A percentile compares a stretch with the other conserved stretches of the same genome.
phyloP scores from a whole-genome alignment of 1,140 invertebrate genomes.

The Leucophenga varia region DNA sequence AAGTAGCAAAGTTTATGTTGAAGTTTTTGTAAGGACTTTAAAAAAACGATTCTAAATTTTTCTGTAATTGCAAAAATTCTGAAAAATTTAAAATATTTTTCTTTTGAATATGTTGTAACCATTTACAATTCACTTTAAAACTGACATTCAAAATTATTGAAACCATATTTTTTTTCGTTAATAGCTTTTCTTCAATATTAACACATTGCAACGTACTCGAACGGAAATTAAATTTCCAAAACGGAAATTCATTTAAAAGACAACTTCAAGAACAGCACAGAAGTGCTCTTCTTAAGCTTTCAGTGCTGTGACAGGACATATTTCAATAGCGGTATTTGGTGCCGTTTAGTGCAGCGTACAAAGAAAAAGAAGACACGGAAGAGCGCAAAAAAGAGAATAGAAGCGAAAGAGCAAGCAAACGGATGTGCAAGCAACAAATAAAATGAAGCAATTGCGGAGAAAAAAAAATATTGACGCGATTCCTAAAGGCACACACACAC shows the following conservation, averaged over 20 bases:
- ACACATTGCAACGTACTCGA: not conserved
- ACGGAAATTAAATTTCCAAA: slow-evolving; percentile 12
- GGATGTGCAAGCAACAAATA: not conserved
- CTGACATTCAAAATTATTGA: too few relatives aligned
- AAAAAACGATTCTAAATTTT: too few relatives aligned
- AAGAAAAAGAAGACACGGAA: too few relatives aligned
- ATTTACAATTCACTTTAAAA: not conserved
- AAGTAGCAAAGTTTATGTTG: too few relatives aligned
- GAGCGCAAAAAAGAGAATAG: slow-evolving; percentile 1
- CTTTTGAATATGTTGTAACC: not conserved
- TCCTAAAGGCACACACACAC: not conserved
- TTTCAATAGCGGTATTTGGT: slow-evolving; percentile 2
- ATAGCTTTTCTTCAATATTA: not conserved
- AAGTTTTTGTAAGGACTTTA: too few relatives aligned
- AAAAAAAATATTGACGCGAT: not conserved
- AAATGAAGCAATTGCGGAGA: not conserved
- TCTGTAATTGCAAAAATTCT: not conserved
- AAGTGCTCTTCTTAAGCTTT: not conserved
- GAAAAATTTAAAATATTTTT: not conserved
- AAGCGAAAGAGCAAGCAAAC: slow-evolving; percentile 2
- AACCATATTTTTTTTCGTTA: too few relatives aligned
- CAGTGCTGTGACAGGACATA: not conserved
- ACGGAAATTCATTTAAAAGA: slow-evolving; percentile 9
- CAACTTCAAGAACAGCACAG: not conserved
- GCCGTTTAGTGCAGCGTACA: not conserved